Evolutionary conservation across 2,113 vertebrate genomes (phyloP), one percentile per base, ranked within the genome.

Genomic region (Dryoscopus gambensis): DNA sequence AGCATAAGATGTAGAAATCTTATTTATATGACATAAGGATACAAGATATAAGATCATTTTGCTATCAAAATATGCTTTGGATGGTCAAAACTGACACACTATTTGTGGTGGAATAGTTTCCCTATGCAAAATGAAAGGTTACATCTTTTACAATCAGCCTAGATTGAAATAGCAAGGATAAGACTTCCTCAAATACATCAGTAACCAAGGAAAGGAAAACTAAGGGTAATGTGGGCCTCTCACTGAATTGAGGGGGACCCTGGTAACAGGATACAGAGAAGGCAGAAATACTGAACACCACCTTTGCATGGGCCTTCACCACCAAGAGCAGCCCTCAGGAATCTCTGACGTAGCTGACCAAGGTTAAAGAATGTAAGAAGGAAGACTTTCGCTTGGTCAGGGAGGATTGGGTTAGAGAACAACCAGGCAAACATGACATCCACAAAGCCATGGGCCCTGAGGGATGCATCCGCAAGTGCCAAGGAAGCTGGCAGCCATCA

Each of bases 281-380:
- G 23, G 15, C 44, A 59, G 44, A 74, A 67, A 59, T 52, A 89
- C 33, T 0, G 0, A 46, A 39, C 0, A 0, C 13, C 8, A 33
- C 33, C 31, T 44, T 37, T 44, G 33, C 28, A 28, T 0, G 4
- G 27, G 17, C 44, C 52, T 81, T 65, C 60, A n/a, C 37, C 9
- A 10, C 28, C 52, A 65, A 59, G 23, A 52, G 44, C 37, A 67
- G 37, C 18, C 33, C 17, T 15, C 39, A 64, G 31, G 10, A 37
- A 74, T 5, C 57, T 50, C 27, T 52, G 52, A 59, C 15, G 15
- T n/a, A 60, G 56, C 3, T 37, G n/a, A 60, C 5, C 23, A 56
- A 27, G 52, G 37, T 8, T 33, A 67, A 59, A 19, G 7, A 37
- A 59, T 8, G 44, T 8, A 30, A 57, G 25, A 81, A 57, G 42